Percentiles rank a stretch among this genome's conserved stretches.
Conservation (phyloP, 2,888 invertebrate genomes). For the Smittia sp. region DNA sequence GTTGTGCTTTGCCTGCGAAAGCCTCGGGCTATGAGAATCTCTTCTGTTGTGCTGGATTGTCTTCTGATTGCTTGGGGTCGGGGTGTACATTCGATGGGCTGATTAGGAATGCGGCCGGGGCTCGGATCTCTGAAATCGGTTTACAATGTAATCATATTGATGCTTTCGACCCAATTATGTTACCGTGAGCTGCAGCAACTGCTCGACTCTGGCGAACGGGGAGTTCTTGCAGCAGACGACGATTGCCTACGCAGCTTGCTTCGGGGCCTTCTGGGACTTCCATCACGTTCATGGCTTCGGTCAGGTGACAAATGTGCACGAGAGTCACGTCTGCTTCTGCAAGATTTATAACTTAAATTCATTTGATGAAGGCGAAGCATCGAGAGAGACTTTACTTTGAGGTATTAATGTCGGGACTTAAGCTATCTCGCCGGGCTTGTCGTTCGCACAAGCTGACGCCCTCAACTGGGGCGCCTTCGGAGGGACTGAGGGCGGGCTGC, state of each 20-base stretch:
- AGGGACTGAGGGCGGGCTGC: slow-evolving; percentile 69
- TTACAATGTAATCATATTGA: neutral
- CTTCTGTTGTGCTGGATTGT: slow-evolving; percentile 82
- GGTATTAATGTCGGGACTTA: slow-evolving; percentile 83
- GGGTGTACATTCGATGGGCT: slow-evolving; percentile 58
- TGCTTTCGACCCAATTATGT: no score
- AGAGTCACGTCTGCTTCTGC: slow-evolving; percentile 69
- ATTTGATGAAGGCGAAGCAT: neutral
- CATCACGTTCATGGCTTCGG: slow-evolving; percentile 73
- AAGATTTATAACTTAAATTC: neutral
- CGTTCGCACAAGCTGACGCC: slow-evolving; percentile 61
- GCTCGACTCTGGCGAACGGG: slow-evolving; percentile 63
- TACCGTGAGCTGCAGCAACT: slow-evolving; percentile 67
- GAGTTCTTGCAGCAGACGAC: slow-evolving; percentile 66
- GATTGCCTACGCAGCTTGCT: slow-evolving; percentile 74
- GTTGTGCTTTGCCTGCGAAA: slow-evolving; percentile 88
- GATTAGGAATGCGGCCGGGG: slow-evolving; percentile 63
- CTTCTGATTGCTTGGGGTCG: slow-evolving; percentile 71
- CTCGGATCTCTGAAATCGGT: slow-evolving; percentile 70
- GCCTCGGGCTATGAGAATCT: slow-evolving; percentile 84
- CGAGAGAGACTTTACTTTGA: slow-evolving; percentile 50
- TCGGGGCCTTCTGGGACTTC: slow-evolving; percentile 70
- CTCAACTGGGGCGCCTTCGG: slow-evolving; percentile 53
- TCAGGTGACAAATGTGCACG: slow-evolving; percentile 77
- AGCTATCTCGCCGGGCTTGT: slow-evolving; percentile 75